Evolutionary conservation across 2,113 vertebrate species (phyloP).

Genomic region (Callospermophilus lateralis): DNA sequence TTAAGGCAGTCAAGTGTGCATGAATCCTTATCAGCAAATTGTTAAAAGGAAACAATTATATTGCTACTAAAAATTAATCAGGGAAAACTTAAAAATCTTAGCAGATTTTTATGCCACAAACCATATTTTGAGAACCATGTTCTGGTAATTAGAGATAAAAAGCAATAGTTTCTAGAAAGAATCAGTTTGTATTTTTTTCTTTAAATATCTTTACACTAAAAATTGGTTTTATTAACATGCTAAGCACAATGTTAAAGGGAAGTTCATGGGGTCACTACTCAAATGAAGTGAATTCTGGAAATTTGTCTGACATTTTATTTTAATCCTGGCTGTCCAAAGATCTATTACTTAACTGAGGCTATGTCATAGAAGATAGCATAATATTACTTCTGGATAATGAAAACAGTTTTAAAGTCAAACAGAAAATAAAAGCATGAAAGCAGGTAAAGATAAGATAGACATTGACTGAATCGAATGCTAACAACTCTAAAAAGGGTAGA

Average conservation of each 20-base stretch:
- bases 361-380: not conserved
- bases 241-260: conserved; percentile 11
- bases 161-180: conserved; percentile 2
- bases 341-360: not conserved
- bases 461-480: not conserved
- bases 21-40: not conserved
- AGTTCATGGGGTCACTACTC: not conserved
- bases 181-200: not conserved
- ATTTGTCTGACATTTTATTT: not conserved
- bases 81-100: conserved; percentile 8
- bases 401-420: not conserved
- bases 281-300: conserved; percentile 51
- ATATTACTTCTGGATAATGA: conserved; percentile 41
- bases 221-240: not conserved
- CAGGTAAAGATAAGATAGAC: not conserved
- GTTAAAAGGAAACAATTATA: not conserved
- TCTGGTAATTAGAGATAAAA: conserved; percentile 21
- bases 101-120: not conserved
- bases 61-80: conserved; percentile 2
- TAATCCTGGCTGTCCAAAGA: not conserved
- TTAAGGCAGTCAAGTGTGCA: not conserved
- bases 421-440: not conserved
- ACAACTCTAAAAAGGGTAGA: not conserved
- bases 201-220: not conserved
- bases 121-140: not conserved